Conservation (phyloP, 2,797 vertebrate genomes). For the Mastacembelus armatus region DNA sequence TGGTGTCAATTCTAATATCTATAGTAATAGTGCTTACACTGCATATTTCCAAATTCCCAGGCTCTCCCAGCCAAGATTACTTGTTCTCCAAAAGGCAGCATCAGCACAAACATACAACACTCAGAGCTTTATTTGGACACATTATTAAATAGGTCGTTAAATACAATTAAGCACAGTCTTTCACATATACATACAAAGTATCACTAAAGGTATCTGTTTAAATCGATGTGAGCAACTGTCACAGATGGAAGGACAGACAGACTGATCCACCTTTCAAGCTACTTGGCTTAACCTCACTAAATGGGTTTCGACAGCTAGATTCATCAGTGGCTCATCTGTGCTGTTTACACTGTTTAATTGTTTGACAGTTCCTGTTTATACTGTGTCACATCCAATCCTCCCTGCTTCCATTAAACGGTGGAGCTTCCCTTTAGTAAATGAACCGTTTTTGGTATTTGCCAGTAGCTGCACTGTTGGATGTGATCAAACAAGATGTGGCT, state of each 20-base stretch:
- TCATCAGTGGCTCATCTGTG: conserved; percentile 83
- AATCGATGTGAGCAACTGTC: conserved; percentile 38
- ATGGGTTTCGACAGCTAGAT: conserved; percentile 78
- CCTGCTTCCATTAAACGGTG: conserved; percentile 56
- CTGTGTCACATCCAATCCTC: conserved; percentile 82
- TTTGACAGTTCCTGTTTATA: conserved; percentile 85
- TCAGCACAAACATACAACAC: conserved; percentile 19
- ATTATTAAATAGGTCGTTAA: neutral
- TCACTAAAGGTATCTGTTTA: conserved; percentile 14
- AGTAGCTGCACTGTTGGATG: conserved; percentile 47
- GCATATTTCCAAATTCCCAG: conserved; percentile 59
- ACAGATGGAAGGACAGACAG: conserved; percentile 27
- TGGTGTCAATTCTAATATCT: conserved; percentile 71
- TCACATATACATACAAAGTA: neutral
- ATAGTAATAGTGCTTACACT: conserved; percentile 45
- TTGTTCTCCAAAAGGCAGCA: conserved; percentile 36
- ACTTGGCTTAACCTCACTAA: conserved; percentile 56
- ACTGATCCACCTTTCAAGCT: conserved; percentile 61
- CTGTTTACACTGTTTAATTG: conserved; percentile 83
- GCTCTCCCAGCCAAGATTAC: conserved; percentile 24
- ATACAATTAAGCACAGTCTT: neutral
- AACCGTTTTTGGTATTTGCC: conserved; percentile 61
- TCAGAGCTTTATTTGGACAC: conserved; percentile 6
- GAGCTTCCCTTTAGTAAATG: conserved; percentile 61
- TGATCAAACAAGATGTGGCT: conserved; percentile 60